These are phyloP conservation scores for Talpa occidentalis DNA, from an alignment of 2,113 vertebrate genomes.

Conservation along the genomic window DNA sequence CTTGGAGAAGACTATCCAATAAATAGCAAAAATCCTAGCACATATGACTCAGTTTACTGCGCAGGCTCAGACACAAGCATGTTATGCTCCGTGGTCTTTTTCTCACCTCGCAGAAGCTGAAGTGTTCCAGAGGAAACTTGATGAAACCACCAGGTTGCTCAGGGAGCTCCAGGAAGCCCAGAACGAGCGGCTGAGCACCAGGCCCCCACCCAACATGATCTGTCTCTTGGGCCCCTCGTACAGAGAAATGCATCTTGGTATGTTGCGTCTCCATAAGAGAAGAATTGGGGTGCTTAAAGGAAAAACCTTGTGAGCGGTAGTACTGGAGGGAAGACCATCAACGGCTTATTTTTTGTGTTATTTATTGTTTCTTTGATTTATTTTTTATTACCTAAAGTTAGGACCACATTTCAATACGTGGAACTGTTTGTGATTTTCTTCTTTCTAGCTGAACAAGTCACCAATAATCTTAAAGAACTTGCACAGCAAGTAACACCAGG, in stretches of 20 bases:
- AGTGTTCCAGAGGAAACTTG: constrained; percentile 95
- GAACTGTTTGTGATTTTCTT: not conserved
- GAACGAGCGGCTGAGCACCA: constrained; percentile 94
- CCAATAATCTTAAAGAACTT: constrained; percentile 93
- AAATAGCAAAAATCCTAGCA: not conserved
- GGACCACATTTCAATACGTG: not conserved
- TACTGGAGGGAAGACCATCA: too few relatives aligned
- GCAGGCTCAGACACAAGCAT: fast-evolving
- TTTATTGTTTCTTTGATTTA: not conserved
- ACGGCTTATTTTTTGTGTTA: not conserved
- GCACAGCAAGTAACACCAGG: constrained; percentile 95
- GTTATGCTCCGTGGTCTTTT: not conserved
- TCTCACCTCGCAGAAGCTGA: constrained; percentile 88
- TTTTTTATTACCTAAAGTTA: not conserved
- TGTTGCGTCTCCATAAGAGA: not conserved
- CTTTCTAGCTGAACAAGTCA: constrained; percentile 94
- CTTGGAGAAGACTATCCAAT: not conserved
- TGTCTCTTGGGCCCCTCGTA: constrained; percentile 95
- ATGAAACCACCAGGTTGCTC: constrained; percentile 95
- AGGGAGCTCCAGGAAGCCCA: constrained; percentile 95
- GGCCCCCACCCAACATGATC: constrained; percentile 96
- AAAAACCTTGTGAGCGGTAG: not conserved
- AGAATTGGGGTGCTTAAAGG: fast-evolving
- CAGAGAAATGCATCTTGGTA: constrained; percentile 96
- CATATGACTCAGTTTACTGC: fast-evolving